These are phyloP conservation scores for Megaceryle alcyon DNA, from an alignment of 2,797 vertebrate species.

Conservation along the genomic window DNA sequence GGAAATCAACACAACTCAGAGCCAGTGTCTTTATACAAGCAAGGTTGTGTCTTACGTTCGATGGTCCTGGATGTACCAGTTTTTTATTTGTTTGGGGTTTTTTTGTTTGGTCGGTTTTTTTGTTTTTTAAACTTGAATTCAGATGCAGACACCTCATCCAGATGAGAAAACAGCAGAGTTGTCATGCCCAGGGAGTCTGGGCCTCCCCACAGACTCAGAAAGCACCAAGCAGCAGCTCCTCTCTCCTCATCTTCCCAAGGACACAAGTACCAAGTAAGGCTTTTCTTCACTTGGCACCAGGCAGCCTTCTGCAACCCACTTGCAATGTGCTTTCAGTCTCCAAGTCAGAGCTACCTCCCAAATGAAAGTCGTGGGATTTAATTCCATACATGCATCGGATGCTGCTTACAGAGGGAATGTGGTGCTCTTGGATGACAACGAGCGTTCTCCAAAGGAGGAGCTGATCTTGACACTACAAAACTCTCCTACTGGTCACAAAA, in stretches of 20 bases:
- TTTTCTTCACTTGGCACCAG: background rate
- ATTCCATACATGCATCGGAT: background rate
- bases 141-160: background rate
- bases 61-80: background rate
- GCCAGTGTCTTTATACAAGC: background rate
- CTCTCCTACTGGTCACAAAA: background rate
- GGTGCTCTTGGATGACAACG: accelerated
- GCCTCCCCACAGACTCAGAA: accelerated
- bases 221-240: accelerated
- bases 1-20: background rate
- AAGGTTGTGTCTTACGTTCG: background rate
- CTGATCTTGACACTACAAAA: background rate
- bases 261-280: background rate
- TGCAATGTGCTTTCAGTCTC: background rate
- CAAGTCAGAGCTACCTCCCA: background rate
- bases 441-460: background rate
- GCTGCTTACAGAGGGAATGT: background rate
- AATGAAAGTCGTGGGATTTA: background rate
- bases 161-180: accelerated
- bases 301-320: background rate
- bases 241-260: background rate
- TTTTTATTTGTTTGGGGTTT: background rate
- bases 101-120: background rate
- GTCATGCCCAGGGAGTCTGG: too few species aligned
- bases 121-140: background rate